phyloP scores from a whole-genome alignment of 2,797 vertebrate genomes.

The Microhierax caerulescens region DNA sequence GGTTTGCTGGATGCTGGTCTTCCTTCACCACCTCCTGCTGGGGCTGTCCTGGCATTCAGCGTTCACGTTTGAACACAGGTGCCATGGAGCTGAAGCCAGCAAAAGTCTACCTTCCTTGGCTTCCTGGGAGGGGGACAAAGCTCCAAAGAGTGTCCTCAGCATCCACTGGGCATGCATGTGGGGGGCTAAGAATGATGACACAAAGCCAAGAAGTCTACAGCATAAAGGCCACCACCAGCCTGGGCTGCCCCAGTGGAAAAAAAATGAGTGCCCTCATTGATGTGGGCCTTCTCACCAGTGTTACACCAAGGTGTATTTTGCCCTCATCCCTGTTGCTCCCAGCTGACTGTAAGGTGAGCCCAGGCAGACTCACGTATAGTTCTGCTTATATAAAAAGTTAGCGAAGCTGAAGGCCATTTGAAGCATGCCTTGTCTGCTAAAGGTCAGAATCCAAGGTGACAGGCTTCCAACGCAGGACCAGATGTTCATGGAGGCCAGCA shows the following conservation, averaged over 20 bases:
- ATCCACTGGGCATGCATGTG: neutral
- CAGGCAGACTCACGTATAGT: neutral
- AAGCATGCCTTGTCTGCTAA: neutral
- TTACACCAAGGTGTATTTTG: neutral
- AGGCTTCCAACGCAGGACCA: neutral
- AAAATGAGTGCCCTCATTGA: neutral
- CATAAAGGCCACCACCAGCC: neutral
- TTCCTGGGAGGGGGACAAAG: neutral
- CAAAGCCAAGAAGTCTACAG: neutral
- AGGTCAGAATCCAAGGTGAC: neutral
- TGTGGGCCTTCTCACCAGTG: neutral
- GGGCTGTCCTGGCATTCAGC: neutral
- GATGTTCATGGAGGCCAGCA: neutral
- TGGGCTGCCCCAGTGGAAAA: neutral
- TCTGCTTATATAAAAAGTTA: neutral
- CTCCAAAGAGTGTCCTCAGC: neutral
- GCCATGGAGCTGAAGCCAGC: neutral
- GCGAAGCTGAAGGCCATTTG: neutral
- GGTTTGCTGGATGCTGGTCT: neutral
- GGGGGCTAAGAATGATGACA: neutral
- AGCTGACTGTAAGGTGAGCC: neutral
- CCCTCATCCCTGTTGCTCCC: neutral
- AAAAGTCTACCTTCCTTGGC: neutral
- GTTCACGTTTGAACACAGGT: accelerated
- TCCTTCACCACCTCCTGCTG: neutral